Evolutionary conservation across 2,797 vertebrate species (phyloP).

Genomic region (Hapalemur alaotrensis): DNA sequence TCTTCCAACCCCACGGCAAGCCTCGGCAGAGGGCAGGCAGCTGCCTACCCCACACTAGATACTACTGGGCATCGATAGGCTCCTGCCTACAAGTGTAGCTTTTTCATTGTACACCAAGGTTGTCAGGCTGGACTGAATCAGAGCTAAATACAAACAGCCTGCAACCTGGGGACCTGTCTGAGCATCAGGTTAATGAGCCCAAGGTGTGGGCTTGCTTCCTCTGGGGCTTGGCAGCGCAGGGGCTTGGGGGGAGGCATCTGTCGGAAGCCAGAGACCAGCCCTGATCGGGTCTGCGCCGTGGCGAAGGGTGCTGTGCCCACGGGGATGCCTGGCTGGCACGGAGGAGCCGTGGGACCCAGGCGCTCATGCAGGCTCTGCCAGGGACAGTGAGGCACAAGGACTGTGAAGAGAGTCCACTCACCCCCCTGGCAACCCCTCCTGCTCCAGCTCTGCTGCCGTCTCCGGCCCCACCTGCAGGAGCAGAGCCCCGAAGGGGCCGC

Average conservation of each 20-base stretch:
- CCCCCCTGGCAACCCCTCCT: accelerated
- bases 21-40: accelerated
- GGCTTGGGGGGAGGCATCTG: accelerated
- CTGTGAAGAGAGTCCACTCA: accelerated
- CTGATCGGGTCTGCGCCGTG: accelerated
- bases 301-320: accelerated
- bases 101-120: accelerated
- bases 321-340: neutral
- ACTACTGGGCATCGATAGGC: accelerated
- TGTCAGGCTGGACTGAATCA: neutral
- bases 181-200: accelerated
- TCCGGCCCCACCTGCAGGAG: accelerated
- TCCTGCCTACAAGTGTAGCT: neutral
- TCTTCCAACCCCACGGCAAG: neutral
- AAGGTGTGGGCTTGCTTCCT: accelerated
- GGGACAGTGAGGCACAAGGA: neutral
- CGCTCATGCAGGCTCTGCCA: accelerated
- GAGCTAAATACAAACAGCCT: accelerated
- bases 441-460: no score
- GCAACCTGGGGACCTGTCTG: accelerated
- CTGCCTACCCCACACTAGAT: accelerated
- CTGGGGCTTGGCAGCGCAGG: accelerated
- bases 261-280: neutral
- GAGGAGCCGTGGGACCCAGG: accelerated
- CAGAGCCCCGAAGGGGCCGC: accelerated